A percentile compares a stretch with the other conserved stretches of the same genome.
These are phyloP conservation scores for Sphaerophoria rueppellii DNA, from an alignment of 2,888 invertebrate genomes.

Conservation along the genomic window DNA sequence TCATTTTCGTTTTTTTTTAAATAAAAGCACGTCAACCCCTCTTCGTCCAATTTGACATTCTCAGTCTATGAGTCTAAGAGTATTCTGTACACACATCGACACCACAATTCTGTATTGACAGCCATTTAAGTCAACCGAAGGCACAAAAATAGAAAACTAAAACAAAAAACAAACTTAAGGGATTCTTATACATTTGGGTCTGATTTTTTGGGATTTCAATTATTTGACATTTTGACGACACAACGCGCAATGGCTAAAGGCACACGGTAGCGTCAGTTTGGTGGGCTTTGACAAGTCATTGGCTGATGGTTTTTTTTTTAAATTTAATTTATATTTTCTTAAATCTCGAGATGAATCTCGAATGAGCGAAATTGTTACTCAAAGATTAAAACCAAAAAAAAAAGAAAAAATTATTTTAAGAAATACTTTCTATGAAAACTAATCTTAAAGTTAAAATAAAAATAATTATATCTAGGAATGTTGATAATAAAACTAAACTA, in stretches of 20 bases:
- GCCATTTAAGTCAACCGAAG: constrained; percentile 63
- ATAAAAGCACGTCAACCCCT: constrained; percentile 28
- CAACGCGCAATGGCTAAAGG: not conserved
- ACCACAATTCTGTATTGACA: constrained; percentile 57
- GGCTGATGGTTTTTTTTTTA: constrained; percentile 21
- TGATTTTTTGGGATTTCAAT: constrained; percentile 51
- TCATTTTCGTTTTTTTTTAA: not conserved
- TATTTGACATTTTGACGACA: constrained; percentile 64
- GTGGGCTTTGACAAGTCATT: constrained; percentile 41
- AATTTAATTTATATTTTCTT: constrained; percentile 1
- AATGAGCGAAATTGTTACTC: not conserved
- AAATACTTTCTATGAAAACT: no score
- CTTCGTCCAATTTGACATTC: constrained; percentile 52
- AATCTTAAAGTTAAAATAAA: no score
- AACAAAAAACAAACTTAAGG: constrained; percentile 38
- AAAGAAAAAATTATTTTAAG: no score
- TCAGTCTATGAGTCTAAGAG: constrained; percentile 45
- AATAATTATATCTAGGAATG: no score
- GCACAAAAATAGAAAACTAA: constrained; percentile 22
- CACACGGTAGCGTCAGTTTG: constrained; percentile 53
- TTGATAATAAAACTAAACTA: no score
- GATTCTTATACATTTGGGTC: constrained; percentile 46
- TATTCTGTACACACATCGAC: constrained; percentile 19
- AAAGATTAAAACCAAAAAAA: no score
- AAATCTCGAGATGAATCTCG: no score